Conservation (phyloP, 2,113 vertebrate genomes). For the Raja brachyura region DNA sequence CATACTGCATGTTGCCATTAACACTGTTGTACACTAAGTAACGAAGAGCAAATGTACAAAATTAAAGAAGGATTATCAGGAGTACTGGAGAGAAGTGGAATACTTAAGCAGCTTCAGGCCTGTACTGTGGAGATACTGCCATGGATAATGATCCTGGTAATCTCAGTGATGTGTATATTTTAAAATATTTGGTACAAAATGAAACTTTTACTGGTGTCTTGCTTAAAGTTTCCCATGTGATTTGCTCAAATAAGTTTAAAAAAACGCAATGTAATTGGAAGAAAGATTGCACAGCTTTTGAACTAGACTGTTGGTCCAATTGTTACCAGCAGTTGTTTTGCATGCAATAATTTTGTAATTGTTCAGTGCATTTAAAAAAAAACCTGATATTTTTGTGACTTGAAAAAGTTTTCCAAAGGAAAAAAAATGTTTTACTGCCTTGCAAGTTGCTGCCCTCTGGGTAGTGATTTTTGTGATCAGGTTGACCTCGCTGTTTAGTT, state of each 20-base stretch:
- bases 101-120: neutral
- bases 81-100: neutral
- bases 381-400: neutral
- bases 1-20: neutral
- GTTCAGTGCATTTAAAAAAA: neutral
- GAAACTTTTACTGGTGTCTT: neutral
- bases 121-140: slow-evolving; percentile 3
- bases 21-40: neutral
- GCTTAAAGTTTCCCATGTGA: neutral
- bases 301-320: neutral
- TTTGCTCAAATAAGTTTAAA: neutral
- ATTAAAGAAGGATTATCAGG: neutral
- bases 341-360: neutral
- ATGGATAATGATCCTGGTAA: neutral
- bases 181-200: neutral
- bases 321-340: neutral
- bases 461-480: neutral
- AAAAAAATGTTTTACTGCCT: neutral
- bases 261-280: neutral
- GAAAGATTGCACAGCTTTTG: neutral
- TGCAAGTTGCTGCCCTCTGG: neutral
- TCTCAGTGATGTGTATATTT: neutral
- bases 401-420: neutral
- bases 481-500: neutral
- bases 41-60: neutral